These are phyloP conservation scores for Tiliacea aurago DNA, from an alignment of 2,888 invertebrate genomes.

Conservation along the genomic window DNA sequence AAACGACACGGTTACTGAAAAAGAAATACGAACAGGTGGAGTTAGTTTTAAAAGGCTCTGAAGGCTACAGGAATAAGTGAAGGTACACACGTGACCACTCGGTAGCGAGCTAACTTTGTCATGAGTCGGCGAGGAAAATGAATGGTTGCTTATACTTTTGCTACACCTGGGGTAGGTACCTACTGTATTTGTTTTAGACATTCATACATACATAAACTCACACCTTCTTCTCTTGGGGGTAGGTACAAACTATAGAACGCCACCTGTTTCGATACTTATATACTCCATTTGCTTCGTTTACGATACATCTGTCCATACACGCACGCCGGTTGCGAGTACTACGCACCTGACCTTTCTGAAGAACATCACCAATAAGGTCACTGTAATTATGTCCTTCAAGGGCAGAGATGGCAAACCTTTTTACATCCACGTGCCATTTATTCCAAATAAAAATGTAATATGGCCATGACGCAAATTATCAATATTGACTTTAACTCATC, in stretches of 20 bases:
- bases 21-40: background rate
- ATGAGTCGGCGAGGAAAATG: background rate
- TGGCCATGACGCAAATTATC: too few species aligned
- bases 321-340: background rate
- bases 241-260: too few species aligned
- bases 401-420: too few species aligned
- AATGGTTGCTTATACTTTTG: background rate
- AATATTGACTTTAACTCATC: too few species aligned
- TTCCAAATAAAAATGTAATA: too few species aligned
- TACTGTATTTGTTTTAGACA: background rate
- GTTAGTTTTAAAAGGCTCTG: constrained; percentile 22
- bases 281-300: background rate
- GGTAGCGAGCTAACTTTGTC: constrained; percentile 9
- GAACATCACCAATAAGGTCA: background rate
- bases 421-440: too few species aligned
- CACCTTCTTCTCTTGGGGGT: too few species aligned
- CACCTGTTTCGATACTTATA: too few species aligned
- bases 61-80: constrained; percentile 16
- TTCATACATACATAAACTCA: background rate
- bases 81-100: constrained; percentile 28
- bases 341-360: background rate
- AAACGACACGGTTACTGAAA: too few species aligned
- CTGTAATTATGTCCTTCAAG: background rate
- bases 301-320: too few species aligned
- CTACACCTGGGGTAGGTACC: background rate